These are phyloP conservation scores for Hirtodrosophila confusa DNA, from an alignment of 2,888 invertebrate genomes.

Conservation along the genomic window DNA sequence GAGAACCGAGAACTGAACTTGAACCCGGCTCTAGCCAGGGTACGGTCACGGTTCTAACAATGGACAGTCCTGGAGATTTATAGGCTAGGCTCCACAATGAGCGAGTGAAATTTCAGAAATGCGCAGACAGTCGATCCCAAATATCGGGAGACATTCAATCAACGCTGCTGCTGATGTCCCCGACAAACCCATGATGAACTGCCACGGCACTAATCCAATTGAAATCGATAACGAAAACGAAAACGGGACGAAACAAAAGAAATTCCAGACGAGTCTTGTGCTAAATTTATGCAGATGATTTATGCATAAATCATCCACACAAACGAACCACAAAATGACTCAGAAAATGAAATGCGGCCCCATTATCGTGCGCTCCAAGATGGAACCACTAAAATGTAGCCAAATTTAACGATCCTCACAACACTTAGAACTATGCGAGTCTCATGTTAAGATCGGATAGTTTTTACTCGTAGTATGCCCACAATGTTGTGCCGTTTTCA, in stretches of 20 bases:
- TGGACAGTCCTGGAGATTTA: slow-evolving; percentile 58
- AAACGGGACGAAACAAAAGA: slow-evolving; percentile 43
- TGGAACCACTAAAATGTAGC: slow-evolving; percentile 7
- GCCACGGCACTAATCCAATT: slow-evolving; percentile 51
- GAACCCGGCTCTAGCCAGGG: too few relatives aligned
- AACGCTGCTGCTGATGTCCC: slow-evolving; percentile 20
- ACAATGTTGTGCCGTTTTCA: slow-evolving; percentile 44
- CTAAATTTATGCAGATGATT: slow-evolving; percentile 80
- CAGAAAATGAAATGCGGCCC: slow-evolving; percentile 14
- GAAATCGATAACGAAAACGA: slow-evolving; percentile 39
- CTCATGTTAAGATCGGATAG: slow-evolving; percentile 22
- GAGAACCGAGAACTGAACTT: neutral
- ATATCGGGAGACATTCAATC: slow-evolving; percentile 68
- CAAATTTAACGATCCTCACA: slow-evolving; percentile 26
- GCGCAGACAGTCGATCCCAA: slow-evolving; percentile 45
- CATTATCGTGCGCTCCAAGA: slow-evolving; percentile 11
- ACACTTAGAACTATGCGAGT: slow-evolving; percentile 45
- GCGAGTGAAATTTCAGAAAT: slow-evolving; percentile 71
- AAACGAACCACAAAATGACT: slow-evolving; percentile 41
- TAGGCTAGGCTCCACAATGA: slow-evolving; percentile 52
- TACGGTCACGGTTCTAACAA: slow-evolving; percentile 31
- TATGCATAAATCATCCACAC: slow-evolving; percentile 65
- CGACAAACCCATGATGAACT: slow-evolving; percentile 54
- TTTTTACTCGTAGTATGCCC: slow-evolving; percentile 15
- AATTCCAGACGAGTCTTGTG: slow-evolving; percentile 70